Evolutionary conservation across 2,113 vertebrate genomes (phyloP).

Genomic region (Anarhynchus alexandrinus): DNA sequence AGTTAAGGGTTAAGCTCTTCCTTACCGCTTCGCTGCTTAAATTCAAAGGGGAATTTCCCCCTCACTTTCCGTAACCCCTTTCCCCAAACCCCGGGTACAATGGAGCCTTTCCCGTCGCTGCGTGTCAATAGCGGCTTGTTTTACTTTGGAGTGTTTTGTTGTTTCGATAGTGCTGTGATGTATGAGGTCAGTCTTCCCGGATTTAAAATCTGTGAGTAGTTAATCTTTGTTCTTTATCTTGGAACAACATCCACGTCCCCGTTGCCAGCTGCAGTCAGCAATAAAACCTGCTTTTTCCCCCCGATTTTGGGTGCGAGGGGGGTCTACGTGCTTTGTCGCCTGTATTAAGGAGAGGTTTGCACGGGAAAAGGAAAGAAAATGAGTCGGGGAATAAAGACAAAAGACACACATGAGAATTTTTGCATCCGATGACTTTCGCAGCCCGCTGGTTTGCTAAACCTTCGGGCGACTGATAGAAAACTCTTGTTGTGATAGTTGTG

Average conservation of each 20-base stretch:
- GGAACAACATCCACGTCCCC: background rate
- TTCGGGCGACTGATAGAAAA: fast-evolving
- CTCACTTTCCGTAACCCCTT: background rate
- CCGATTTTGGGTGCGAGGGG: background rate
- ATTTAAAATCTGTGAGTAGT: background rate
- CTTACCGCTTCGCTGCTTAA: background rate
- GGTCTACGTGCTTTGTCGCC: background rate
- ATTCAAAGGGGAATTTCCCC: background rate
- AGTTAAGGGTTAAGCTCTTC: background rate
- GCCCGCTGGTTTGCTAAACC: background rate
- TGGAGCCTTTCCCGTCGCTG: background rate
- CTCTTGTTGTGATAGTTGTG: fast-evolving
- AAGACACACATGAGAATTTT: background rate
- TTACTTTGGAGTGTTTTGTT: background rate
- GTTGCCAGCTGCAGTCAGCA: background rate
- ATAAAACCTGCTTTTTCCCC: background rate
- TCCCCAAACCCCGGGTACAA: background rate
- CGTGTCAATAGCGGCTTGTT: conserved; percentile 24
- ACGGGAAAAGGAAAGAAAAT: background rate
- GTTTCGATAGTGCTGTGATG: background rate
- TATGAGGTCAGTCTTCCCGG: conserved; percentile 2
- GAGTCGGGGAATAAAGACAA: background rate
- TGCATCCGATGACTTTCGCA: fast-evolving
- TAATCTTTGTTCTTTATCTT: conserved; percentile 10
- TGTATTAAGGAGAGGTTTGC: background rate